These are phyloP conservation scores for Cheilosia scutellata DNA, from an alignment of 2,888 invertebrate species.

Conservation along the genomic window DNA sequence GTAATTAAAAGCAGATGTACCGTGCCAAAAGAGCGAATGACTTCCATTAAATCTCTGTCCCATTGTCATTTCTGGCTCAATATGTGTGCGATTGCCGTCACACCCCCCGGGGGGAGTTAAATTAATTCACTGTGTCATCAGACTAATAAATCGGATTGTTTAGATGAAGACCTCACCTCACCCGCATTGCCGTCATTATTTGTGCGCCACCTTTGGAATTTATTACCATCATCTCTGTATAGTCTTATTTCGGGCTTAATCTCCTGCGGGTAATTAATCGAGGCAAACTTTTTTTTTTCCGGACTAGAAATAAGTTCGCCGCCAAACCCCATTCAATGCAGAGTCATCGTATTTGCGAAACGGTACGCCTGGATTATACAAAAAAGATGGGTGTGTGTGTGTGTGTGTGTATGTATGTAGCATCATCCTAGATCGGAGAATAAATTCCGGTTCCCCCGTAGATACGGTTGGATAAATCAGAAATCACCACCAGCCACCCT, in stretches of 20 bases:
- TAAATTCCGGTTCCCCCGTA: slow-evolving; percentile 5
- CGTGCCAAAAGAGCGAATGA: slow-evolving; percentile 41
- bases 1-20: slow-evolving; percentile 61
- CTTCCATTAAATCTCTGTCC: slow-evolving; percentile 63
- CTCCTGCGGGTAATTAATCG: slow-evolving; percentile 67
- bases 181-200: slow-evolving; percentile 1
- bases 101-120: slow-evolving; percentile 38
- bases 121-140: slow-evolving; percentile 72
- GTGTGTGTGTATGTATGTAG: background rate
- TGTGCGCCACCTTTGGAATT: slow-evolving; percentile 39
- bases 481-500: slow-evolving; percentile 30
- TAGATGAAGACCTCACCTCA: slow-evolving; percentile 60
- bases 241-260: slow-evolving; percentile 44
- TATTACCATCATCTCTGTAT: slow-evolving; percentile 18
- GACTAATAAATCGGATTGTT: slow-evolving; percentile 70
- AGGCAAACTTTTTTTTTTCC: slow-evolving; percentile 15
- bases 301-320: background rate
- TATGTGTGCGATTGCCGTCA: slow-evolving; percentile 9
- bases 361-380: background rate
- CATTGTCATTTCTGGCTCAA: slow-evolving; percentile 40
- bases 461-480: background rate
- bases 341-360: slow-evolving; percentile 26
- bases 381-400: background rate
- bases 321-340: slow-evolving; percentile 29
- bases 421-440: slow-evolving; percentile 6